Evolutionary conservation across 2,888 invertebrate genomes (phyloP).

Genomic region (Philonicus albiceps): DNA sequence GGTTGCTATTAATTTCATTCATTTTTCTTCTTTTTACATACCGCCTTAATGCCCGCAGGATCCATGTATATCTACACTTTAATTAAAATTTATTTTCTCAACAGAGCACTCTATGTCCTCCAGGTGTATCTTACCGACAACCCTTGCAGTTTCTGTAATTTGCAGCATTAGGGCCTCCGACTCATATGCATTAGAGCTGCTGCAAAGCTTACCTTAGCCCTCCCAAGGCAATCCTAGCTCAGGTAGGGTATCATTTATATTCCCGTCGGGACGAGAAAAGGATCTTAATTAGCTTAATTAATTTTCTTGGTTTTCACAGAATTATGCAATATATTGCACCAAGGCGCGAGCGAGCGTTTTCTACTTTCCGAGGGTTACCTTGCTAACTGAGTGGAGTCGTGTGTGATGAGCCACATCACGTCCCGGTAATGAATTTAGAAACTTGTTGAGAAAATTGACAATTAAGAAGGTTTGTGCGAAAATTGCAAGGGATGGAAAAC

Average conservation of each 20-base stretch:
- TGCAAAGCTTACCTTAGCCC: not conserved
- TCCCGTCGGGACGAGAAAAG: not conserved
- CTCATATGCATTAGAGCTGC: not conserved
- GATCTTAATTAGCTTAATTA: constrained; percentile 12
- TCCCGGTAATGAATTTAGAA: not conserved
- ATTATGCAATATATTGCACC: constrained; percentile 6
- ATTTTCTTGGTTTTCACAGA: not conserved
- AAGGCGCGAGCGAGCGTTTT: not conserved
- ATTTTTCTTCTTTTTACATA: not conserved
- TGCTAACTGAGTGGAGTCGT: not conserved
- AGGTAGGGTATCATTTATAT: constrained; percentile 1
- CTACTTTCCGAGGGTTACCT: not conserved
- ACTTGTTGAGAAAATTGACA: not conserved
- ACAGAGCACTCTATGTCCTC: not conserved
- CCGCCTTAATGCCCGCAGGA: not conserved
- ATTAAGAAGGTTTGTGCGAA: not conserved
- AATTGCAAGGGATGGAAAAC: not conserved
- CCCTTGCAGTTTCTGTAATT: not conserved
- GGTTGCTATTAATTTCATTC: not conserved
- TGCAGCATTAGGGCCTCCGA: not conserved
- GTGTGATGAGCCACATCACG: not conserved
- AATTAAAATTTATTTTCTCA: not conserved
- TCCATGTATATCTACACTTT: not conserved
- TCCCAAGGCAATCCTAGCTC: not conserved
- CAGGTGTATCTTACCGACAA: not conserved